These are phyloP conservation scores for Candoia aspera DNA, from an alignment of 2,113 vertebrate species.

Conservation along the genomic window DNA sequence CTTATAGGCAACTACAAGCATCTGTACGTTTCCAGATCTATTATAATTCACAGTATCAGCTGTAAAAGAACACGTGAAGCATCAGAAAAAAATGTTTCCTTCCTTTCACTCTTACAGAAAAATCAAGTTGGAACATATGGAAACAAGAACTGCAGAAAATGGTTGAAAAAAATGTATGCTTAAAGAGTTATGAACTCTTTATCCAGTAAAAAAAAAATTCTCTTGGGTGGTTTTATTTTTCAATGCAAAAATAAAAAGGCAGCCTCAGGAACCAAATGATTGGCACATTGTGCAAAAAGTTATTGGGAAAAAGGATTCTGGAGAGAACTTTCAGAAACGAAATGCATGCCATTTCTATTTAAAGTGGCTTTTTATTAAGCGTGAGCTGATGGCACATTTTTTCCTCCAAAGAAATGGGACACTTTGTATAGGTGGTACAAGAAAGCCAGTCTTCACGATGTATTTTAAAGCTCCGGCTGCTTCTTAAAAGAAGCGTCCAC, in stretches of 20 bases:
- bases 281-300: not conserved
- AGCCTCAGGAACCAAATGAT: not conserved
- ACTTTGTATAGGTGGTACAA: not conserved
- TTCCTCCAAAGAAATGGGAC: not conserved
- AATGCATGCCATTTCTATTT: slow-evolving; percentile 11
- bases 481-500: not conserved
- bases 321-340: not conserved
- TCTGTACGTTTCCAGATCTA: not conserved
- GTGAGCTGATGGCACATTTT: not conserved
- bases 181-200: not conserved
- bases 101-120: not conserved
- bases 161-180: not conserved
- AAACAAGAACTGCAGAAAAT: not conserved
- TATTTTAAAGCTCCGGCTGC: not conserved
- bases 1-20: not conserved
- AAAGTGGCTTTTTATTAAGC: not conserved
- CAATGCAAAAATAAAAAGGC: not conserved
- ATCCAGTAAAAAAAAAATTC: not conserved
- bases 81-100: not conserved
- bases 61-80: not conserved
- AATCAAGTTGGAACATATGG: not conserved
- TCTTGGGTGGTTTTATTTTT: not conserved
- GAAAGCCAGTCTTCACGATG: not conserved
- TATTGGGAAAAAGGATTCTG: not conserved
- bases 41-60: not conserved